These are phyloP conservation scores for Zaprionus inermis DNA, from an alignment of 1,140 invertebrate genomes.

Conservation along the genomic window DNA sequence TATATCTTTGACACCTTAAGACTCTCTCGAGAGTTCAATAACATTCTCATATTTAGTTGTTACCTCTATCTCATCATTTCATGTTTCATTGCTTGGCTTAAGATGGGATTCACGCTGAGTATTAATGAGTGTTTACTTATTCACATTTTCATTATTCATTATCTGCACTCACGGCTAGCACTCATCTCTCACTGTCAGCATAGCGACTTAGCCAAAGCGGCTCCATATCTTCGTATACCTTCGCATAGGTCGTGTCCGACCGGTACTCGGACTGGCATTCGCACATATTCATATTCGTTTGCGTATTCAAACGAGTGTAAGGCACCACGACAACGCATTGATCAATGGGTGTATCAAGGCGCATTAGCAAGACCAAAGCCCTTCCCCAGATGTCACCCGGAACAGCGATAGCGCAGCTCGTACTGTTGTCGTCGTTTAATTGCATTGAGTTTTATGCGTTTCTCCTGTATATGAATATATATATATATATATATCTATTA, in stretches of 20 bases:
- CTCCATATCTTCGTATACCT: not conserved
- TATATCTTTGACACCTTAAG: not conserved
- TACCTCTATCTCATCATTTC: not conserved
- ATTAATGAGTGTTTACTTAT: slow-evolving; percentile 22
- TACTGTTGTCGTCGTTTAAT: not conserved
- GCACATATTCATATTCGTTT: not conserved
- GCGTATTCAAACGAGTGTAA: slow-evolving; percentile 41
- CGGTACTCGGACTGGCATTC: slow-evolving; percentile 3
- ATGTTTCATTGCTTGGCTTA: not conserved
- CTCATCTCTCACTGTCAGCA: slow-evolving; percentile 53
- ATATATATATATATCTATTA: slow-evolving; percentile 2
- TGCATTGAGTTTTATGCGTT: too few relatives aligned
- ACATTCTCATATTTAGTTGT: slow-evolving; percentile 4
- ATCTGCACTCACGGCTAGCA: slow-evolving; percentile 2
- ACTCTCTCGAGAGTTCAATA: not conserved
- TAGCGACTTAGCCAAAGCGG: slow-evolving; percentile 13
- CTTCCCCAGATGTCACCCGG: slow-evolving; percentile 40
- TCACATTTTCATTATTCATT: slow-evolving; percentile 34
- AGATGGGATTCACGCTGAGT: slow-evolving; percentile 11
- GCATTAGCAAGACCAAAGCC: slow-evolving; percentile 43
- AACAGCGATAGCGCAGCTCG: slow-evolving; percentile 7
- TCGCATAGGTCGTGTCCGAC: not conserved
- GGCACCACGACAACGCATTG: slow-evolving; percentile 40
- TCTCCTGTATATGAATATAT: slow-evolving; percentile 10
- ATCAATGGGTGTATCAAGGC: slow-evolving; percentile 58